Percentiles rank a stretch among this genome's conserved stretches.
phyloP scores from a whole-genome alignment of 2,888 invertebrate genomes.

The Spodoptera exigua region DNA sequence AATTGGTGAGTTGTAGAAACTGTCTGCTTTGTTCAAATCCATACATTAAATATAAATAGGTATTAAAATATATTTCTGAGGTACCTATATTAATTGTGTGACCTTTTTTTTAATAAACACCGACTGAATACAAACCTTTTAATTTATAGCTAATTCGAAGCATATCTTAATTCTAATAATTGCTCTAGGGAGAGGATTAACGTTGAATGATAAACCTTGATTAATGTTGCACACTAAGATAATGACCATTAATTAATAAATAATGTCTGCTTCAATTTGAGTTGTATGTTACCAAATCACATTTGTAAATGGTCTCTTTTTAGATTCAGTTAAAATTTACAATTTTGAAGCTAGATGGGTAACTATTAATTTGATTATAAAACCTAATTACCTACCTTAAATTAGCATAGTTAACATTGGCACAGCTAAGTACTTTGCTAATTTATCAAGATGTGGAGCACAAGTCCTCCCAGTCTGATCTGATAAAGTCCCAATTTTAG shows the following conservation, averaged over 20 bases:
- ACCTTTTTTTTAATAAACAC: not conserved
- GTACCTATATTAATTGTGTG: not conserved
- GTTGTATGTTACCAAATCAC: not conserved
- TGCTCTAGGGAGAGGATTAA: conserved; percentile 33
- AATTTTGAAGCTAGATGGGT: too few relatives aligned
- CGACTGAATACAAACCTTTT: not conserved
- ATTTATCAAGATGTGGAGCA: conserved; percentile 24
- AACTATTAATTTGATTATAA: too few relatives aligned
- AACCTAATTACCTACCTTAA: too few relatives aligned
- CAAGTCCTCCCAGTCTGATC: conserved; percentile 28
- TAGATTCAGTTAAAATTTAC: too few relatives aligned
- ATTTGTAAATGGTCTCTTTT: too few relatives aligned
- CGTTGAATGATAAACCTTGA: conserved; percentile 21
- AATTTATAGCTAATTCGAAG: conserved; percentile 13
- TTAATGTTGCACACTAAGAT: conserved; percentile 14
- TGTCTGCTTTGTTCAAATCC: conserved; percentile 9
- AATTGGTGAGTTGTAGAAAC: conserved; percentile 17
- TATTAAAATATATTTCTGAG: too few relatives aligned
- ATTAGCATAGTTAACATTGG: not conserved
- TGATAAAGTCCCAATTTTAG: conserved; percentile 31
- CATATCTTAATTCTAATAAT: conserved; percentile 28
- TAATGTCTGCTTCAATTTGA: conserved; percentile 8
- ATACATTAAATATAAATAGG: not conserved
- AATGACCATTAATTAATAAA: conserved; percentile 14
- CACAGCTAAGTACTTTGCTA: not conserved